phyloP scores from a whole-genome alignment of 2,797 vertebrate species.

The Characodon lateralis region DNA sequence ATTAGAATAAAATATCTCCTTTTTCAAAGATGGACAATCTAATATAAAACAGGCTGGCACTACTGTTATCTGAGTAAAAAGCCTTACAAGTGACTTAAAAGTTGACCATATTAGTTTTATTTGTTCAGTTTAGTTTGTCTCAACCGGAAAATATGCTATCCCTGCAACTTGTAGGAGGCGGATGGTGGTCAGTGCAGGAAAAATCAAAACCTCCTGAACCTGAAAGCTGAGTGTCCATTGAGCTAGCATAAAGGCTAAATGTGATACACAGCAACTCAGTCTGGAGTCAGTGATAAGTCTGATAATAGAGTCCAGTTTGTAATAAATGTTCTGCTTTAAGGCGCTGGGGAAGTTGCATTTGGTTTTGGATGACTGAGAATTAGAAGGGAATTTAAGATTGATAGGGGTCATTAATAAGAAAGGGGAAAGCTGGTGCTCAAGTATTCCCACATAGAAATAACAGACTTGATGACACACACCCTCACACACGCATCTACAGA shows the following conservation, averaged over 20 bases:
- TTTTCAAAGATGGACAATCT: neutral
- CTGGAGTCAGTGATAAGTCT: conserved; percentile 27
- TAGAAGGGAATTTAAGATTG: conserved; percentile 72
- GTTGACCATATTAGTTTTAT: conserved; percentile 38
- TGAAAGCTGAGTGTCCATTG: conserved; percentile 24
- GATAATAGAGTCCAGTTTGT: conserved; percentile 23
- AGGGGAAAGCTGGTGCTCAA: conserved; percentile 57
- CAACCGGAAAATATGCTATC: conserved; percentile 8
- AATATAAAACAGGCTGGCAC: neutral
- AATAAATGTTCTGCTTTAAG: conserved; percentile 41
- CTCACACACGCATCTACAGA: conserved; percentile 9
- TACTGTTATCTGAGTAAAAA: neutral
- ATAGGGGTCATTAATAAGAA: conserved; percentile 75
- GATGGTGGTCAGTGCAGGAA: neutral
- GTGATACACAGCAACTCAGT: conserved; percentile 24
- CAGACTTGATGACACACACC: conserved; percentile 23
- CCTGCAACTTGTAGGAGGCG: conserved; percentile 2
- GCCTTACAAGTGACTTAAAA: conserved; percentile 23
- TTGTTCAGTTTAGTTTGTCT: conserved; percentile 26
- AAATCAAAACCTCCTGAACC: conserved; percentile 26
- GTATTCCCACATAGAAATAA: conserved; percentile 48
- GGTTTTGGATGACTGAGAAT: conserved; percentile 40
- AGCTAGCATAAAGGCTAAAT: conserved; percentile 32
- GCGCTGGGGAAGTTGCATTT: conserved; percentile 26
- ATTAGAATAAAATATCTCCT: neutral